Base-by-base conservation (phyloP, 1,140 invertebrate genomes). In the Pseudomyrmex cubaensis region DNA sequence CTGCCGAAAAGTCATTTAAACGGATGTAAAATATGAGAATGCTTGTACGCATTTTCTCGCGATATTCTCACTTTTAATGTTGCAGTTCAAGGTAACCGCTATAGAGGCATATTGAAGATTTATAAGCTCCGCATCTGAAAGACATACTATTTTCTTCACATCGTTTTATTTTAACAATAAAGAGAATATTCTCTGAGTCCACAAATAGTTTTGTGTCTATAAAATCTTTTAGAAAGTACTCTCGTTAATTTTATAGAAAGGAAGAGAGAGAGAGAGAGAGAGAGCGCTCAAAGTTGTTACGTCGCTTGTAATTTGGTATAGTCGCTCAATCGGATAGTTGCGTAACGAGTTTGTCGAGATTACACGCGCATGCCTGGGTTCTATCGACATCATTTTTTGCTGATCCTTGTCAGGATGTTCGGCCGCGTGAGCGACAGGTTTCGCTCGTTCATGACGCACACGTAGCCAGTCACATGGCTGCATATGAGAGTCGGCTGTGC, bases 401-500 rank as follows among this genome's bases (percentile, higher is more conserved):
- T 56, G 4, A 54, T 57, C 50, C 44, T 54, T 35, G 48, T 5
- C 52, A 8, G 76, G 63, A 35, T 9, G 25, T 25, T 73, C 56
- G 12, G 10, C 15, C 25, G 1, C 44, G 10, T 50, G 50, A 52
- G 22, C 52, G 54, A 22, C 50, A 52, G 52, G 44, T 46, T 57
- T 44, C 48, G 25, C 12, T 66, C 70, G 77, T 62, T 78, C 66
- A 22, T 74, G 59, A 50, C 75, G 46, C 57, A 69, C 67, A 77
- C 64, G 63, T 35, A 35, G 35, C 35, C 15, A 78, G 64, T 78
- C 76, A 56, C 25, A 35, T 35, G 74, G 13, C 8, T 20, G 63
- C 35, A 57, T 20, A 48, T 46, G 76, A 78, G 64, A 69, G 35
- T n/a, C 44, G 66, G 48, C 56, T 56, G n/a, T 35, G 82, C 22